Evolutionary conservation across 2,113 vertebrate genomes (phyloP).

Genomic region (Lasiurus cinereus): DNA sequence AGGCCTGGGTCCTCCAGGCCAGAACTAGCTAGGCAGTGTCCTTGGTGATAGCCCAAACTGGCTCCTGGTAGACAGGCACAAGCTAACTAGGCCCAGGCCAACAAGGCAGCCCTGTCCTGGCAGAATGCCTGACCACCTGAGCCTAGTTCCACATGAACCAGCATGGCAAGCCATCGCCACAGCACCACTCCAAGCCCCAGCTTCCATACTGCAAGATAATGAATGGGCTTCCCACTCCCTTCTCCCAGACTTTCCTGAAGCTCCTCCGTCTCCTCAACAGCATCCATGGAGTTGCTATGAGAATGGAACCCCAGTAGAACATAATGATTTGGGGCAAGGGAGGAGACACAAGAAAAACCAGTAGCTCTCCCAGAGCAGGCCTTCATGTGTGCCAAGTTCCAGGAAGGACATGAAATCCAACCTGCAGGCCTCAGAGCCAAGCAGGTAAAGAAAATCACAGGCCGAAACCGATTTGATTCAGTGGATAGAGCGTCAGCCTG

Average conservation of each 20-base stretch:
- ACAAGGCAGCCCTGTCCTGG: background rate
- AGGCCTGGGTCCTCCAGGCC: background rate
- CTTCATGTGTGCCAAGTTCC: background rate
- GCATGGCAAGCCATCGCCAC: background rate
- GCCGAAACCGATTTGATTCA: too few species aligned
- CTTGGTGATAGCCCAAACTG: background rate
- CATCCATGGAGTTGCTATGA: conserved; percentile 77
- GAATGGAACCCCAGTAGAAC: conserved; percentile 76
- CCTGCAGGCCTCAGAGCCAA: background rate
- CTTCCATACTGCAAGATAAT: conserved; percentile 2
- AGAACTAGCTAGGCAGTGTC: background rate
- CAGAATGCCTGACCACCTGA: conserved; percentile 48
- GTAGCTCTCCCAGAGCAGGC: background rate
- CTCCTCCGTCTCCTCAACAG: conserved; percentile 43
- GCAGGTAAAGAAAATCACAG: background rate
- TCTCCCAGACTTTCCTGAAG: conserved; percentile 41
- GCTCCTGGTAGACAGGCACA: background rate
- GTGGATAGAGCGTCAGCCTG: too few species aligned
- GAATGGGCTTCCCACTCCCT: conserved; percentile 46
- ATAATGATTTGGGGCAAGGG: conserved; percentile 66
- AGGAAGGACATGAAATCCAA: background rate
- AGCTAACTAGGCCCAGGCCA: conserved; percentile 34
- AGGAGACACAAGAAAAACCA: background rate
- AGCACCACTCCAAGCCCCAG: background rate
- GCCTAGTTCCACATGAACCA: conserved; percentile 35